Percentiles rank a stretch among this genome's conserved stretches.
These are phyloP conservation scores for Virgularia gustaviana DNA, from an alignment of 92 coral and sea anemone species.

Conservation along the genomic window DNA sequence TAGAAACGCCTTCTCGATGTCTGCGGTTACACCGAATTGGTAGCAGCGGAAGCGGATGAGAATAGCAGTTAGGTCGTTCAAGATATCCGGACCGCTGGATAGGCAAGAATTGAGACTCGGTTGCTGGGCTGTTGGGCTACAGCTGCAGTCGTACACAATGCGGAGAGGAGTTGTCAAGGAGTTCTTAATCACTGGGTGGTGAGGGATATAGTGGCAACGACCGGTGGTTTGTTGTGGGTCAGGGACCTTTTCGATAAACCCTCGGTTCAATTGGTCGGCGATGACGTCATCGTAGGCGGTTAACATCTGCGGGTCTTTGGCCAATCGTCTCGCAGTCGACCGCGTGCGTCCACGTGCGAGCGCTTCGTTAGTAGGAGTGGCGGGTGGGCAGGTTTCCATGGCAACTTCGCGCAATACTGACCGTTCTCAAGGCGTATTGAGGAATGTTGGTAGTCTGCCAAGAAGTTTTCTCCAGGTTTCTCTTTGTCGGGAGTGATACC, in stretches of 20 bases:
- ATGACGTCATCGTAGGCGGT: conserved; percentile 35
- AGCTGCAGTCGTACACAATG: conserved; percentile 55
- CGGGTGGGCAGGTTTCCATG: conserved; percentile 25
- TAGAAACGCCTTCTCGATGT: conserved; percentile 58
- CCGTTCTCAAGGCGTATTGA: background rate
- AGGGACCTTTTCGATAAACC: too few relatives aligned
- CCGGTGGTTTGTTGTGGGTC: conserved; percentile 6
- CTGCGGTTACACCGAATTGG: conserved; percentile 45
- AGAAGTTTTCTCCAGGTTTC: background rate
- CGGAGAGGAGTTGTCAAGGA: conserved; percentile 48
- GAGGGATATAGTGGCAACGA: conserved; percentile 47
- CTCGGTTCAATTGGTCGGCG: conserved; percentile 17
- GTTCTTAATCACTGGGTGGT: conserved; percentile 49
- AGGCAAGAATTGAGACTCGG: conserved; percentile 53
- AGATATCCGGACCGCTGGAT: conserved; percentile 35
- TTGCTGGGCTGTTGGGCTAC: background rate
- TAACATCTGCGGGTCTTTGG: conserved; percentile 19
- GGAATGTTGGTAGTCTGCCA: conserved; percentile 3
- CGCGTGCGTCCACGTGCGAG: conserved; percentile 11
- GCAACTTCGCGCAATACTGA: background rate
- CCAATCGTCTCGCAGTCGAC: conserved; percentile 16
- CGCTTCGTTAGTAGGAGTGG: conserved; percentile 14
- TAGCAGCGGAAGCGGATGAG: conserved; percentile 53
- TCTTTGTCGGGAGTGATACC: background rate
- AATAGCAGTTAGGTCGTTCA: conserved; percentile 50